These are phyloP conservation scores for Poeciliopsis occidentalis DNA, from an alignment of 2,113 vertebrate species.

Conservation along the genomic window DNA sequence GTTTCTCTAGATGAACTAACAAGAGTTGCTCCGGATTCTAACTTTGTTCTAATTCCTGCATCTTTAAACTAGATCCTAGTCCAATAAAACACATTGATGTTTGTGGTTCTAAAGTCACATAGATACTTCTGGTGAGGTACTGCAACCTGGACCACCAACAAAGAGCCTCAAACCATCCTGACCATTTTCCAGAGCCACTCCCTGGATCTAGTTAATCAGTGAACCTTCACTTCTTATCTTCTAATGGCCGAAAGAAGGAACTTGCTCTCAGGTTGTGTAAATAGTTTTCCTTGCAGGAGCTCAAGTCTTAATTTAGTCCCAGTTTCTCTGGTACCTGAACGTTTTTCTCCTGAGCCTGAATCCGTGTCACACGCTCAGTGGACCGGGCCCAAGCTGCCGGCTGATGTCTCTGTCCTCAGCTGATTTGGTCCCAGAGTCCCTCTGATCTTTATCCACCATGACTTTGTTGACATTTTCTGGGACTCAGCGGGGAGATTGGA, in stretches of 20 bases:
- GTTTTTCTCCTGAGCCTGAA: neutral
- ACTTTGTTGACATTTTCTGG: slow-evolving; percentile 78
- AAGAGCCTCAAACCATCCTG: neutral
- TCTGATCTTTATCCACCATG: slow-evolving; percentile 72
- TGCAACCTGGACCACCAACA: neutral
- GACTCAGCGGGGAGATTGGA: slow-evolving; percentile 59
- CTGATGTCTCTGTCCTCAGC: slow-evolving; percentile 65
- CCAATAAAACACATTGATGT: neutral
- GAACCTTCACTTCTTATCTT: neutral
- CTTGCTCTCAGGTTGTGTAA: neutral
- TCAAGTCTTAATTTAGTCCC: neutral
- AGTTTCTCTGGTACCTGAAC: neutral
- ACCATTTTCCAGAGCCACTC: neutral
- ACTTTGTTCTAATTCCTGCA: too few relatives aligned
- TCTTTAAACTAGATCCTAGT: neutral
- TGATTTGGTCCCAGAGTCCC: slow-evolving; percentile 55
- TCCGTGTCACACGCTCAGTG: slow-evolving; percentile 7
- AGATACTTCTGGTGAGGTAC: neutral
- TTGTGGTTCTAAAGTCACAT: neutral
- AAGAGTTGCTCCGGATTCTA: too few relatives aligned
- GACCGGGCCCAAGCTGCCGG: slow-evolving; percentile 3
- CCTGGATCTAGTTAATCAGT: slow-evolving; percentile 18
- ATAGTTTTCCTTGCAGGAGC: slow-evolving; percentile 14
- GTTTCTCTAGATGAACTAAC: too few relatives aligned
- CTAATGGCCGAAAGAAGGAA: neutral